Conservation (phyloP, 2,113 vertebrate species). For the Anseranas semipalmata region DNA sequence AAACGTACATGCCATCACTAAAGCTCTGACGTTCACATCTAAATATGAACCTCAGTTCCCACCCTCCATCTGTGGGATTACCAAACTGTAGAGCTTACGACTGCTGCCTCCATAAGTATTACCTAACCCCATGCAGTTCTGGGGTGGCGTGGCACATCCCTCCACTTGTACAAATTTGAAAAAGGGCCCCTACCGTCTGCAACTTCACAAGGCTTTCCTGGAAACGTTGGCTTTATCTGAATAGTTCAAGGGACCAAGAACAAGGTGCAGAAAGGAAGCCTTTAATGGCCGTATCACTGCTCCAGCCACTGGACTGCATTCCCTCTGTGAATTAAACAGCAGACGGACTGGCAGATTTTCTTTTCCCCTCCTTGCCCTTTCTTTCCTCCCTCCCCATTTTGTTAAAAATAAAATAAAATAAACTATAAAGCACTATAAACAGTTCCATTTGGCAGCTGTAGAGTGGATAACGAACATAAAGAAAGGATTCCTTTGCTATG, state of each 20-base stretch:
- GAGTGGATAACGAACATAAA: conserved; percentile 46
- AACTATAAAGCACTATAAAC: conserved; percentile 3
- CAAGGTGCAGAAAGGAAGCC: background rate
- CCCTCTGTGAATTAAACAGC: background rate
- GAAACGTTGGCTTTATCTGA: background rate
- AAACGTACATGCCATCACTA: rapidly evolving
- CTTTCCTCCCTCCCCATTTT: background rate
- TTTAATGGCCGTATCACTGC: background rate
- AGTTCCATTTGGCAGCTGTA: conserved; percentile 62
- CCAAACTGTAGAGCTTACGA: background rate
- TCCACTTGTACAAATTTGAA: background rate
- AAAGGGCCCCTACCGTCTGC: background rate
- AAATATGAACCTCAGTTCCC: background rate
- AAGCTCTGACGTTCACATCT: background rate
- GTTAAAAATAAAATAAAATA: conserved; percentile 40
- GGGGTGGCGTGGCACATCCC: background rate
- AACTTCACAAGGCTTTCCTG: background rate
- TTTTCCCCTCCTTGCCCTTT: background rate
- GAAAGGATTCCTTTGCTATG: conserved; percentile 59
- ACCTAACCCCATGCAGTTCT: background rate
- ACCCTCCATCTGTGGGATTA: background rate
- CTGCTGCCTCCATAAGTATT: background rate
- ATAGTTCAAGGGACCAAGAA: background rate
- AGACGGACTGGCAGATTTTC: background rate
- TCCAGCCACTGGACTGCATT: background rate